Conservation (phyloP, 1,140 invertebrate genomes). For the Diorhabda elongata region DNA sequence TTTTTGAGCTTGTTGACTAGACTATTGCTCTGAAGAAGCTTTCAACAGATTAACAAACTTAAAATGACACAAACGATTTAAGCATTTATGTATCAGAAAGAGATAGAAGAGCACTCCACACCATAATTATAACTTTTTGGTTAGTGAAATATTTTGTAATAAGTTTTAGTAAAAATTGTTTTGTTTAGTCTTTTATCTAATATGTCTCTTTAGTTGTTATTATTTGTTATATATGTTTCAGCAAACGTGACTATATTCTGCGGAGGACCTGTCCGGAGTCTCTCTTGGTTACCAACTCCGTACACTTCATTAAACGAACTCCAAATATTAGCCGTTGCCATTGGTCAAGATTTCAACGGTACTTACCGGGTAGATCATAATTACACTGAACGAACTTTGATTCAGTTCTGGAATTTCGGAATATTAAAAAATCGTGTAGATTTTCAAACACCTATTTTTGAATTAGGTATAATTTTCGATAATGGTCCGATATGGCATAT, state of each 20-base stretch:
- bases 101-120: no score
- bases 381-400: slow-evolving; percentile 48
- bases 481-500: slow-evolving; percentile 65
- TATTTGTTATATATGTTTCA: slow-evolving; percentile 26
- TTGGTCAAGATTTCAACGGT: slow-evolving; percentile 49
- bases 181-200: no score
- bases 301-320: slow-evolving; percentile 35
- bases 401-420: slow-evolving; percentile 61
- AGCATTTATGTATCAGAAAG: no score
- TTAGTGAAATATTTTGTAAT: no score
- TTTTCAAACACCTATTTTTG: slow-evolving; percentile 42
- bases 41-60: no score
- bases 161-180: no score
- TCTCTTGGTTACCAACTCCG: slow-evolving; percentile 55
- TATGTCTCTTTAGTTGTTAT: no score
- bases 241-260: slow-evolving; percentile 53
- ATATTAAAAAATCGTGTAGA: slow-evolving; percentile 42
- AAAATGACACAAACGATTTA: no score
- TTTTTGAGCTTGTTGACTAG: no score
- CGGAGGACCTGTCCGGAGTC: slow-evolving; percentile 58
- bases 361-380: slow-evolving; percentile 44
- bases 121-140: no score
- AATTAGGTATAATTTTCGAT: slow-evolving; percentile 58
- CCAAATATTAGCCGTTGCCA: slow-evolving; percentile 57
- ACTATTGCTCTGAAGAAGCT: no score